Evolutionary conservation across 2,113 vertebrate species (phyloP).

Genomic region (Perca schrenkii): DNA sequence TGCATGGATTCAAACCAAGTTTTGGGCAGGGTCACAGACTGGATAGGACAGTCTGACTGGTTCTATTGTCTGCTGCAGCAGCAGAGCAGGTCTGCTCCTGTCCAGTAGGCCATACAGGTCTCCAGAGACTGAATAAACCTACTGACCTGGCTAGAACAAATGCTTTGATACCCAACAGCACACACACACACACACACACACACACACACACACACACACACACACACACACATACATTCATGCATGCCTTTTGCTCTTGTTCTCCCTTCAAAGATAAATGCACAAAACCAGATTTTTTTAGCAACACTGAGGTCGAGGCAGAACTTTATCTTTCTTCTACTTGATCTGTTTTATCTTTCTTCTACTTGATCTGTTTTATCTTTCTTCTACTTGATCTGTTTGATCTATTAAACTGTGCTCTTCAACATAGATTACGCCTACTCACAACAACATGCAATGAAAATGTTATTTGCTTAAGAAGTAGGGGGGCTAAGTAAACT

Average conservation of each 20-base stretch:
- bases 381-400: neutral
- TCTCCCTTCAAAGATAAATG: neutral
- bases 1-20: constrained; percentile 1
- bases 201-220: neutral
- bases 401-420: neutral
- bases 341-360: neutral
- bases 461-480: constrained; percentile 62
- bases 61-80: constrained; percentile 40
- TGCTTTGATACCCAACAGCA: neutral
- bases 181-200: neutral
- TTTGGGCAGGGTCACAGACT: constrained; percentile 35
- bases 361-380: neutral
- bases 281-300: neutral
- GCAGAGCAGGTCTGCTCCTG: constrained; percentile 33
- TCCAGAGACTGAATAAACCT: constrained; percentile 18
- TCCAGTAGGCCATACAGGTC: constrained; percentile 14
- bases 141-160: constrained; percentile 27
- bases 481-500: constrained; percentile 57
- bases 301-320: neutral
- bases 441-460: constrained; percentile 5
- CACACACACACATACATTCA: neutral
- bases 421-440: neutral
- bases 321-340: neutral
- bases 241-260: neutral
- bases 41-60: constrained; percentile 43